Base-by-base conservation (phyloP, 2,797 vertebrate genomes). In the Choloepus didactylus region DNA sequence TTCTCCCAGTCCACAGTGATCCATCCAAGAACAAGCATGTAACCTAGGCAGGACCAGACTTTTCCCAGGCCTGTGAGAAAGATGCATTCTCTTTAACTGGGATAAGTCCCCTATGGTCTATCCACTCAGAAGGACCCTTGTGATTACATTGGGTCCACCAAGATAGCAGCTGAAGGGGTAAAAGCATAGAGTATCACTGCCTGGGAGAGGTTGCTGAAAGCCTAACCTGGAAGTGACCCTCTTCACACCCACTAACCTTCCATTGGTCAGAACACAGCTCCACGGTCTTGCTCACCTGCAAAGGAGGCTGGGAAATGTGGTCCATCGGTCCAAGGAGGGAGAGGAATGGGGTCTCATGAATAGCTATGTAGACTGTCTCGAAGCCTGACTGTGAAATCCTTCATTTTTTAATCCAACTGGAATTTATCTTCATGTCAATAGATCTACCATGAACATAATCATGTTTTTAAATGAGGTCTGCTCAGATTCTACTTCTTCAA, bases 401-500 rank as follows among this genome's bases (percentile, higher is more conserved):
- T 85, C 56, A 31, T n/a, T 49, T 90, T 88, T 38, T 67, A 51
- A 67, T 51, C 38, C 31, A 85, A 88, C 46, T 82, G 41, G 62
- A 89, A 76, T 87, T 85, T 38, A 70, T 56, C 75, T 29, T 77
- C 21, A 27, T 72, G 54, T 10, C 31, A 69, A 44, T 49, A 83
- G 14, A 31, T 49, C 93, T 21, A 27, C 27, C 41, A 23, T 46
- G 49, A 80, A 76, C 3, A 29, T 56, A 69, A 89, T 64, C 72
- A 51, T 49, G 81, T 77, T 49, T 88, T 79, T 80, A 35, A 92
- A 51, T 38, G 72, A 29, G n/a, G 19, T 66, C 73, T 81, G 72
- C 46, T 87, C 59, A 83, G 73, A 62, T 87, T 91, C 56, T 92
- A 19, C 51, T 84, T 95, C 67, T 86, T 51, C 38, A 23, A 46